A percentile compares a stretch with the other conserved stretches of the same genome.
These are phyloP conservation scores for Prietella phreatophila DNA, from an alignment of 2,113 vertebrate species.

Conservation along the genomic window DNA sequence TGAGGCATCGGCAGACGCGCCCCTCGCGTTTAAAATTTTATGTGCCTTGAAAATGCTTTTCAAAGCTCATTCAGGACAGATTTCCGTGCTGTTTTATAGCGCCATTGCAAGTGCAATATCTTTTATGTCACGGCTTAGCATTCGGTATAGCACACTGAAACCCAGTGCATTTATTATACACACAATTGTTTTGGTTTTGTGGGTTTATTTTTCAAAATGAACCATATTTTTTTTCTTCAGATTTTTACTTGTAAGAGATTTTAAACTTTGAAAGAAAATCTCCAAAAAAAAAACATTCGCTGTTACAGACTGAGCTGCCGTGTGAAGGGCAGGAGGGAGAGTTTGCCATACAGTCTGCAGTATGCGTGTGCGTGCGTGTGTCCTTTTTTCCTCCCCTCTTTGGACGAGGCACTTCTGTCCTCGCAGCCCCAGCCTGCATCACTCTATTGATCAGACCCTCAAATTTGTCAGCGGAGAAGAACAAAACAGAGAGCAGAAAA, in stretches of 20 bases:
- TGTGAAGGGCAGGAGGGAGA: slow-evolving; percentile 18
- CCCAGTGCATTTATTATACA: slow-evolving; percentile 27
- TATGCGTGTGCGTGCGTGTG: background rate
- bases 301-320: background rate
- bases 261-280: slow-evolving; percentile 5
- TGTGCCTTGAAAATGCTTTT: slow-evolving; percentile 85
- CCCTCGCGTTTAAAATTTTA: slow-evolving; percentile 85
- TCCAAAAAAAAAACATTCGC: background rate
- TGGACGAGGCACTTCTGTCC: slow-evolving; percentile 45
- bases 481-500: slow-evolving; percentile 41
- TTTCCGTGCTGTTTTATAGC: slow-evolving; percentile 77
- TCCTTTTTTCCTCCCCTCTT: slow-evolving; percentile 40
- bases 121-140: slow-evolving; percentile 41
- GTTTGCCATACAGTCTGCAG: background rate
- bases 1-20: slow-evolving; percentile 81
- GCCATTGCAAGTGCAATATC: slow-evolving; percentile 45
- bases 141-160: slow-evolving; percentile 32
- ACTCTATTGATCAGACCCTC: slow-evolving; percentile 53
- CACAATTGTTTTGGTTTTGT: background rate
- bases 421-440: slow-evolving; percentile 37
- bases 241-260: background rate
- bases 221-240: background rate
- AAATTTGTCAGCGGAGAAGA: slow-evolving; percentile 48
- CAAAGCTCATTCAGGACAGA: slow-evolving; percentile 77
- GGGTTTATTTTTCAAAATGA: background rate